Percentiles rank a stretch among this genome's conserved stretches.
Evolutionary conservation across 2,888 invertebrate species (phyloP).

Genomic region (Ramazzottius varieornatus): DNA sequence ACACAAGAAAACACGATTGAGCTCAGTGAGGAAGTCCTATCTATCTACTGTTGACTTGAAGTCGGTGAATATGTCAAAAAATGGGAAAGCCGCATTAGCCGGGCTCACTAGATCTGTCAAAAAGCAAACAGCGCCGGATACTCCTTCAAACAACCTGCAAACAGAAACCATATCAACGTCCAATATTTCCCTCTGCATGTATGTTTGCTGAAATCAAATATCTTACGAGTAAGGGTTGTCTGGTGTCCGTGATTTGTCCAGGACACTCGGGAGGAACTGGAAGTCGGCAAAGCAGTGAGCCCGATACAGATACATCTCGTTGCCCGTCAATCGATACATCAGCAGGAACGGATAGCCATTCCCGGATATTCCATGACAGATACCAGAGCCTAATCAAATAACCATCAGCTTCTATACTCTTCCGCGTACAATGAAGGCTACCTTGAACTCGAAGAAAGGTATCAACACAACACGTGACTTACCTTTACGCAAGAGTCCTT

Average conservation of each 20-base stretch:
- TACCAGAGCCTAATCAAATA: conserved; percentile 25
- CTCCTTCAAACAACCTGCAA: conserved; percentile 51
- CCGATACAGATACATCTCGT: conserved; percentile 12
- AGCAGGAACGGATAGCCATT: conserved; percentile 53
- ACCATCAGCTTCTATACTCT: neutral
- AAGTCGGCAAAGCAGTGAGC: conserved; percentile 51
- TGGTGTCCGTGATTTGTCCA: conserved; percentile 39
- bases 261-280: conserved; percentile 37
- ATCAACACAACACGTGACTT: conserved; percentile 28
- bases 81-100: conserved; percentile 48
- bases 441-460: neutral
- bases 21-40: no score
- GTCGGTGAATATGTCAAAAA: conserved; percentile 32
- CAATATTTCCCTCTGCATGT: neutral
- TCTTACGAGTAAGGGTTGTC: conserved; percentile 37
- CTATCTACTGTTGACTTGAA: no score
- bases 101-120: conserved; percentile 46
- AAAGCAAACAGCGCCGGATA: conserved; percentile 58
- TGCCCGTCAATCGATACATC: conserved; percentile 41
- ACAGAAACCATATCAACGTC: neutral
- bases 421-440: no score
- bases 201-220: neutral
- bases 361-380: conserved; percentile 64
- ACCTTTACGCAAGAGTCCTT: conserved; percentile 55
- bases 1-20: neutral